Evolutionary conservation across 2,113 vertebrate species (phyloP).

Genomic region (Platichthys stellatus): DNA sequence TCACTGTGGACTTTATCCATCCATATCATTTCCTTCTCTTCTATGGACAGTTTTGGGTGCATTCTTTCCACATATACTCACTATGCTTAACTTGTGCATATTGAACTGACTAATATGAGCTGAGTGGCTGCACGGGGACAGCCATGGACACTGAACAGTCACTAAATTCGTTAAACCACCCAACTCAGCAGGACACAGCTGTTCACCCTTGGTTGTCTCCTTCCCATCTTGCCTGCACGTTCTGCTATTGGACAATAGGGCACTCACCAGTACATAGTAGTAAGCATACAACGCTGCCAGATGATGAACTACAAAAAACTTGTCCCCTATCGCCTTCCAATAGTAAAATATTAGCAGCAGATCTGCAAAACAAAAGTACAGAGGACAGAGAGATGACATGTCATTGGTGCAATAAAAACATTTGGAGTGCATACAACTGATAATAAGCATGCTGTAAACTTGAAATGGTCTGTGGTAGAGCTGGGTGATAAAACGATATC

Average conservation of each 20-base stretch:
- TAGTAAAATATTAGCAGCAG: constrained; percentile 94
- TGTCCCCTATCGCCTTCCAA: constrained; percentile 97
- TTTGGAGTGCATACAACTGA: not conserved
- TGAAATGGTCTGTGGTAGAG: too few species aligned
- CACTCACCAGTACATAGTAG: constrained; percentile 97
- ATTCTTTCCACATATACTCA: not conserved
- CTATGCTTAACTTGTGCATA: not conserved
- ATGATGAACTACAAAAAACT: constrained; percentile 95
- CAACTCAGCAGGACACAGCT: constrained; percentile 59
- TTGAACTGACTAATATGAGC: not conserved
- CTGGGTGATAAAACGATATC: too few species aligned
- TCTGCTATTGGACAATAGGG: constrained; percentile 79
- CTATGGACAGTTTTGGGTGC: not conserved
- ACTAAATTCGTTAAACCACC: not conserved
- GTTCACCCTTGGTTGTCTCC: constrained; percentile 79
- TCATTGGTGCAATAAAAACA: constrained; percentile 13
- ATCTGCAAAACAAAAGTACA: constrained; percentile 86
- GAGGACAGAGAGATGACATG: constrained; percentile 7
- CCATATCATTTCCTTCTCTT: not conserved
- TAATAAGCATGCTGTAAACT: not conserved
- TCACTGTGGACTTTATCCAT: not conserved
- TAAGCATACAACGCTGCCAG: constrained; percentile 93
- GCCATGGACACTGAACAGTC: not conserved
- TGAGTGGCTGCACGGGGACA: not conserved
- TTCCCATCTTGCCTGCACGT: constrained; percentile 80